Conservation (phyloP, 37 sponge, comb jelly and placozoan genomes). For the Halichondria panicea region DNA sequence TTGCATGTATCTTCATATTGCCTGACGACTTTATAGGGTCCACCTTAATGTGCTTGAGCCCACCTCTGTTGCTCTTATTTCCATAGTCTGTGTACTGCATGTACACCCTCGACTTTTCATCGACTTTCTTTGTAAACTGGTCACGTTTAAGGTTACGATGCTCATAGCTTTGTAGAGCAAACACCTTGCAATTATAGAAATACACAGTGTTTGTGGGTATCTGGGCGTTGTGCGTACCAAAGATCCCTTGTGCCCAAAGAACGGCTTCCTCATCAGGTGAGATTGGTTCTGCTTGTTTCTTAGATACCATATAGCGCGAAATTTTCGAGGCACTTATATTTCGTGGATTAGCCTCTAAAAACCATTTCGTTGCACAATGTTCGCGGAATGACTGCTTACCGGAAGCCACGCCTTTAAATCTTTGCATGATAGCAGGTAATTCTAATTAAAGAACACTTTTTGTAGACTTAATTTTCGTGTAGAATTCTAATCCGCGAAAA, state of each 20-base stretch:
- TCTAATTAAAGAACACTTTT: too few relatives aligned
- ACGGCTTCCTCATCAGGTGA: conserved; percentile 5
- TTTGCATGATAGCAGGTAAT: too few relatives aligned
- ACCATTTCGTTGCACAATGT: too few relatives aligned
- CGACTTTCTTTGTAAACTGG: neutral
- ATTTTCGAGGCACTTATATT: too few relatives aligned
- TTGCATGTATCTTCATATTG: conserved; percentile 9
- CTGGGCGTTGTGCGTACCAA: conserved; percentile 6
- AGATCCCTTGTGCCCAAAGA: conserved; percentile 13
- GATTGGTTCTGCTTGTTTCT: conserved; percentile 30
- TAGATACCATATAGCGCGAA: too few relatives aligned
- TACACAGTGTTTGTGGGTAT: conserved; percentile 6
- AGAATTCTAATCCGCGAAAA: too few relatives aligned
- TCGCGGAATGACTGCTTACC: too few relatives aligned
- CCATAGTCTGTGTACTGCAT: conserved; percentile 12
- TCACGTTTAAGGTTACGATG: neutral
- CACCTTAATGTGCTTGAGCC: conserved; percentile 22
- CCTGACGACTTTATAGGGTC: neutral
- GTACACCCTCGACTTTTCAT: neutral
- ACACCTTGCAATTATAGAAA: conserved; percentile 1
- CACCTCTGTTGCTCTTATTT: conserved; percentile 31
- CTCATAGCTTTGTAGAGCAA: conserved; percentile 3
- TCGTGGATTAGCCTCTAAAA: too few relatives aligned
- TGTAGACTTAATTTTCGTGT: too few relatives aligned
- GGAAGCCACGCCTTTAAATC: too few relatives aligned